A percentile compares a stretch with the other conserved stretches of the same genome.
Conservation (phyloP, 1,140 invertebrate species). For the Orchesella cincta region DNA sequence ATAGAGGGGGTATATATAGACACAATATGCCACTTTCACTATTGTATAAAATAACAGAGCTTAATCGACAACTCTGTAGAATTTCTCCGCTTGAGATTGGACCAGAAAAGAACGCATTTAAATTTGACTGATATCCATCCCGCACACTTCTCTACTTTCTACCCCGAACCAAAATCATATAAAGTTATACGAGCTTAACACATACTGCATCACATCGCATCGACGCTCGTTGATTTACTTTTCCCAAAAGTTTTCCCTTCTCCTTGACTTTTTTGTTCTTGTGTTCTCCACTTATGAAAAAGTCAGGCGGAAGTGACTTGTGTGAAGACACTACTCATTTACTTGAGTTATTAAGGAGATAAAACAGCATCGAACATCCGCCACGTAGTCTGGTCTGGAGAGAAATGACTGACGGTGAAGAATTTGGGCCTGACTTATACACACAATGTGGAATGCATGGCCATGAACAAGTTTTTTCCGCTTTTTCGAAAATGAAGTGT, state of each 20-base stretch:
- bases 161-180: not conserved
- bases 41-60: not conserved
- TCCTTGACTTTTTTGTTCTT: not conserved
- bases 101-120: not conserved
- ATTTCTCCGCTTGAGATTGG: constrained; percentile 2
- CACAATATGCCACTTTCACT: not conserved
- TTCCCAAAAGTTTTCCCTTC: not conserved
- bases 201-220: too few relatives aligned
- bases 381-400: too few relatives aligned
- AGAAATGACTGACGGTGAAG: too few relatives aligned
- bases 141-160: not conserved
- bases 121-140: constrained; percentile 14
- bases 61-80: constrained; percentile 4
- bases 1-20: too few relatives aligned
- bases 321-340: not conserved
- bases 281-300: not conserved
- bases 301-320: not conserved
- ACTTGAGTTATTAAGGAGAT: not conserved
- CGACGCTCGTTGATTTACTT: not conserved
- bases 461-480: too few relatives aligned
- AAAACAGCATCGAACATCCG: too few relatives aligned
- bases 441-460: too few relatives aligned
- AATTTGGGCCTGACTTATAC: too few relatives aligned
- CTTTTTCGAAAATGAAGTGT: too few relatives aligned
- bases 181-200: not conserved